Conservation (phyloP, 1,140 invertebrate species). For the Drosophila serrata region DNA sequence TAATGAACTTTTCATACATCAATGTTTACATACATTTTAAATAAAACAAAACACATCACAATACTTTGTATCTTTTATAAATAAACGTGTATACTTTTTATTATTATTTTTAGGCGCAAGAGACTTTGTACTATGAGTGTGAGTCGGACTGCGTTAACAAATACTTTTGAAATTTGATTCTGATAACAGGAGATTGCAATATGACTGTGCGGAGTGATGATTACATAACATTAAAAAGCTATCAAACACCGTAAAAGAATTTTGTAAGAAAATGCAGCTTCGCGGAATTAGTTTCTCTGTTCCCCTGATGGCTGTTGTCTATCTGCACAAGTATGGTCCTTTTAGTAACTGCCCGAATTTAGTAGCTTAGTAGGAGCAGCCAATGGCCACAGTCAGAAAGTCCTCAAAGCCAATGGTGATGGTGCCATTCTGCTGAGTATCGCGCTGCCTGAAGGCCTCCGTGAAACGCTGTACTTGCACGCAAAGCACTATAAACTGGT, state of each 20-base stretch:
- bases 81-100: conserved; percentile 51
- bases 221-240: conserved; percentile 27
- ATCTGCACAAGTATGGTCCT: conserved; percentile 10
- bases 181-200: conserved; percentile 58
- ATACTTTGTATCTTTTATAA: conserved; percentile 58
- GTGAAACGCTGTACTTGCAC: conserved; percentile 95
- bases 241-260: conserved; percentile 43
- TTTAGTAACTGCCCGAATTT: background rate
- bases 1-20: conserved; percentile 40
- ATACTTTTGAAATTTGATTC: conserved; percentile 55
- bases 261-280: conserved; percentile 55
- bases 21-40: conserved; percentile 59
- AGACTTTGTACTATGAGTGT: conserved; percentile 66
- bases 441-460: conserved; percentile 92
- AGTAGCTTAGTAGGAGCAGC: conserved; percentile 87
- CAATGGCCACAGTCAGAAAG: conserved; percentile 91
- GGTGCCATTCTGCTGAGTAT: conserved; percentile 90
- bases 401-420: conserved; percentile 95
- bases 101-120: conserved; percentile 56
- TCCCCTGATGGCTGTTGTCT: conserved; percentile 23
- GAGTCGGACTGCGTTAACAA: conserved; percentile 51
- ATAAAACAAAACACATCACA: conserved; percentile 70
- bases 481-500: conserved; percentile 95
- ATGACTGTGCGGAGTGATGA: conserved; percentile 44
- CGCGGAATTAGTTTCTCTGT: conserved; percentile 48